Evolutionary conservation across 2,797 vertebrate species (phyloP), one percentile per base, ranked within the genome.

Genomic region (Enteromius thamalakanensis): DNA sequence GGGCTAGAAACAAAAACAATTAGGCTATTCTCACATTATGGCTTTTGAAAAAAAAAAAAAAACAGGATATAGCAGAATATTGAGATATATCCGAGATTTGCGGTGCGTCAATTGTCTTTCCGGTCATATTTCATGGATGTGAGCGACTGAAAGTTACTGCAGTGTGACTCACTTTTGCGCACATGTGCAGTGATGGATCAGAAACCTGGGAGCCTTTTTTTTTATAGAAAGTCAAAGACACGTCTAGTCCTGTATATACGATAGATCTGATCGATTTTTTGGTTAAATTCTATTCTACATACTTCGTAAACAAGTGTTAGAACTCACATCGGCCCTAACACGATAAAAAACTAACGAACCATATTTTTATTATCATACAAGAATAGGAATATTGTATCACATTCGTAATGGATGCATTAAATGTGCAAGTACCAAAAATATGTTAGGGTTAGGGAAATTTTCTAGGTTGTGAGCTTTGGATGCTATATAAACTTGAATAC

Each of bases 81-180:
- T 19, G 10, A 65, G 45, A 26, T 29, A 3, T 1, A 47, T 51
- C 2, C 6, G 14, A 37, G 69, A 74, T 49, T 19, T 26, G 14
- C 37, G 76, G 17, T 82, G 9, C 53, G 65, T 53, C 64, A 87
- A 88, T 89, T 17, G 17, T 29, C 8, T 55, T 42, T 12, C 45
- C 4, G 34, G n/a, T 29, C 10, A 40, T 87, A 4, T 94, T 93
- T 93, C 92, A 93, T 91, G 91, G 90, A 89, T 90, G 85, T 88
- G 89, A 89, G 92, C 87, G 86, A 88, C 89, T 93, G 86, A 89
- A 93, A 95, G 92, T 95, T 95, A 89, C 95, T 95, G 95, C 95
- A 96, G 95, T 94, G 95, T 95, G 95, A 95, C 92, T 95, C 95
- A 96, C 94, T 94, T 94, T 94, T 90, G 93, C 93, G 93, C 94